Conservation (phyloP, 2,113 vertebrate species). For the Leptodactylus fuscus region DNA sequence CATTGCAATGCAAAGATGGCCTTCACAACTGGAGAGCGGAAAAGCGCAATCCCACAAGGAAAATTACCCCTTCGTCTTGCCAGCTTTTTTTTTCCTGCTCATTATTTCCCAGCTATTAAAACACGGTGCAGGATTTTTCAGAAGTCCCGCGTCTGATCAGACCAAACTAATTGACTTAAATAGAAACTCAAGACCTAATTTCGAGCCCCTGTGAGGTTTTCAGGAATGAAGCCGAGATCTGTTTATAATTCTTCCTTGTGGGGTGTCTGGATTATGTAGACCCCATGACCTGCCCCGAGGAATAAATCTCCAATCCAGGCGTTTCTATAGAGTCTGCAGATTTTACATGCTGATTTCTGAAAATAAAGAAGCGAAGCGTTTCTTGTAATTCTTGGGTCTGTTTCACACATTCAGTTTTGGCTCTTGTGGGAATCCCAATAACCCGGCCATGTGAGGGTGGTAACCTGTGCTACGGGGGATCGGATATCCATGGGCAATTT, state of each 20-base stretch:
- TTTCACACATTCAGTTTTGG: constrained; percentile 17
- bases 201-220: constrained; percentile 42
- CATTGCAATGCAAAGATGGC: not conserved
- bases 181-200: constrained; percentile 51
- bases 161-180: constrained; percentile 50
- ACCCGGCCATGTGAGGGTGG: not conserved
- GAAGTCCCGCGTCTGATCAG: constrained; percentile 41
- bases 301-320: not conserved
- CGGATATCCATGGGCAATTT: too few species aligned
- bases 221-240: constrained; percentile 44
- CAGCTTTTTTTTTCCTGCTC: constrained; percentile 42
- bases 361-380: not conserved
- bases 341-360: constrained; percentile 42
- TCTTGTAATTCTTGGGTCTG: constrained; percentile 11
- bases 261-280: constrained; percentile 52
- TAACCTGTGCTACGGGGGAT: too few species aligned
- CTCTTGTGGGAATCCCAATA: not conserved
- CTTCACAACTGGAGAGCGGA: constrained; percentile 45
- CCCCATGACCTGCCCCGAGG: constrained; percentile 24
- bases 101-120: constrained; percentile 56
- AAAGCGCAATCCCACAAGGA: constrained; percentile 44
- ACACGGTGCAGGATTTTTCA: constrained; percentile 28
- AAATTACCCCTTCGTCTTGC: constrained; percentile 41
- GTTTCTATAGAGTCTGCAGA: constrained; percentile 22
- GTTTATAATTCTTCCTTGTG: constrained; percentile 45